These are phyloP conservation scores for Drosophila algonquin DNA, from an alignment of 2,888 invertebrate genomes.

Conservation along the genomic window DNA sequence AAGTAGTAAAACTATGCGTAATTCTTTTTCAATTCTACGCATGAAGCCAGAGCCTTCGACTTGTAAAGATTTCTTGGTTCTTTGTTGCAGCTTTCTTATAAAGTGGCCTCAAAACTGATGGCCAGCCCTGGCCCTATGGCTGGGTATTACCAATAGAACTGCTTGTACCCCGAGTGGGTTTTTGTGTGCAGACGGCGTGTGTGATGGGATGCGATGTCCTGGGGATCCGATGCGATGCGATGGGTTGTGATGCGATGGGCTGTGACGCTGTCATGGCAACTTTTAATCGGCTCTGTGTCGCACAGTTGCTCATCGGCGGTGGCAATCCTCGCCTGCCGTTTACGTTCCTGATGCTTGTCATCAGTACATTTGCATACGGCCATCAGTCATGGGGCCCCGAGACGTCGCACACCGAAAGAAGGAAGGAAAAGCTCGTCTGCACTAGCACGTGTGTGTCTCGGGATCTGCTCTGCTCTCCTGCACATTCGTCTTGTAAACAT, in stretches of 20 bases:
- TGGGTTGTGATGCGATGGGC: slow-evolving; percentile 28
- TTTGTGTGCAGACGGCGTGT: slow-evolving; percentile 31
- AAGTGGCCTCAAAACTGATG: too few species aligned
- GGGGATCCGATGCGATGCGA: slow-evolving; percentile 1
- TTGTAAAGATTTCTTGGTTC: too few species aligned
- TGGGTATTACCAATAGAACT: slow-evolving; percentile 15
- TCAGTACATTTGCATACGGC: slow-evolving; percentile 72
- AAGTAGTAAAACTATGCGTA: too few species aligned
- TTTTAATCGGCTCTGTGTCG: slow-evolving; percentile 79
- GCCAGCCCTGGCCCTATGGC: neutral
- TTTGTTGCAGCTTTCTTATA: neutral
- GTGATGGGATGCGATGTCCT: slow-evolving; percentile 30
- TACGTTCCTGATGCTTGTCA: slow-evolving; percentile 50
- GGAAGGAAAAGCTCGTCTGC: slow-evolving; percentile 18
- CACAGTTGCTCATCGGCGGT: slow-evolving; percentile 50
- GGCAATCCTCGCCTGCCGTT: slow-evolving; percentile 38
- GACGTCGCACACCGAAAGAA: slow-evolving; percentile 12
- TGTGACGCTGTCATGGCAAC: slow-evolving; percentile 71
- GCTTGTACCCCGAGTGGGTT: neutral
- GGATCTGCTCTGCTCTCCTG: slow-evolving; percentile 28
- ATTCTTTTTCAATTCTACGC: too few species aligned
- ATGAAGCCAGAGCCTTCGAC: too few species aligned
- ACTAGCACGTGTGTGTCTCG: slow-evolving; percentile 19
- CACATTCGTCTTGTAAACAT: slow-evolving; percentile 77
- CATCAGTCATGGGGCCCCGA: slow-evolving; percentile 61